Base-by-base conservation (phyloP, 2,888 invertebrate genomes). In the Leptinotarsa haldemani region DNA sequence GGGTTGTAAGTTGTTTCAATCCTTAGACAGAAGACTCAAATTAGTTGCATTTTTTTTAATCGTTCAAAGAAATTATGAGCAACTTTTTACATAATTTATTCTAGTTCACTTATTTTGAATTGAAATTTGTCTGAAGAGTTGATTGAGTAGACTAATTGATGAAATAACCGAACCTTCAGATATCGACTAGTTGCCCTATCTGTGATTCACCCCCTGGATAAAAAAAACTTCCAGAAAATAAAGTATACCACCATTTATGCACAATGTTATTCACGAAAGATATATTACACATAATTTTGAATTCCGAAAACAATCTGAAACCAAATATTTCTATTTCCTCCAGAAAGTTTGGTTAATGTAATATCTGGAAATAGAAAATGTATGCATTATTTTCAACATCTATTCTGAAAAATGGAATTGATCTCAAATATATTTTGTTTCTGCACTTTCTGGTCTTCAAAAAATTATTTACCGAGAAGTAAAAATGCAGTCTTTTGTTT, bases 401-500 rank as follows among this genome's bases (percentile, higher is more conserved):
- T 40, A 25, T 61, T 30, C n/a, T n/a, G n/a, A 61, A 30, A 40
- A 30, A 30, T 61, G 30, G 7, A 30, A n/a, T n/a, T n/a, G n/a
- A n/a, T 61, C 18, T n/a, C 61, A 61, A 30, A 61, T 7, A 4
- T n/a, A 30, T 3, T 30, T 61, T 25, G 1, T 30, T 15, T 40
- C 30, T 61, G 30, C 63, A 69, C 68, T 69, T 71, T 58, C 48
- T 46, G 69, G 16, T 20, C n/a, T 15, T 63, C 20, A 65, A 61
- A 16, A 71, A 70, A 70, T 61, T 18, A 67, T 50, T 70, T 18
- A 53, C 66, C 13, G 22, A 15, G 48, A 2, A 80, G 70, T 77
- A 83, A 81, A 83, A 84, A 83, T 80, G 81, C 82, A 81, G 79
- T 78, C 77, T 76, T 80, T 16, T 77, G 4, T 81, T 74, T 79